Base-by-base conservation (phyloP, 2,797 vertebrate genomes). In the Pantherophis vulpinus region DNA sequence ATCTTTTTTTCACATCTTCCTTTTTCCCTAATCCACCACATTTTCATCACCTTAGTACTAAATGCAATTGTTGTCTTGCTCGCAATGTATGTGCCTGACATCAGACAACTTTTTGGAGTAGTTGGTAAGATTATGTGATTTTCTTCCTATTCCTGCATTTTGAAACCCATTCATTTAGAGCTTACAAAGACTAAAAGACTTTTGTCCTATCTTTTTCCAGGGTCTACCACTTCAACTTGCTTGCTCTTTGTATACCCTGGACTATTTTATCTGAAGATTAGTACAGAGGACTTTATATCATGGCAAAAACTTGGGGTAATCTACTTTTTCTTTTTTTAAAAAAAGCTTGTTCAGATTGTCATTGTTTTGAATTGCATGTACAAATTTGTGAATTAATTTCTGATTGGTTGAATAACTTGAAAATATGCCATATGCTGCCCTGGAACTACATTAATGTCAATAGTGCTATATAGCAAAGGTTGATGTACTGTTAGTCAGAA, bases 211-310 rank as follows among this genome's bases (percentile, higher is more conserved):
- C n/a, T 91, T 42, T 63, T 93, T 91, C 59, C 96, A 99, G 99
- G 99, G 94, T 98, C 99, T 14, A 99, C 99, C 54, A 99, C 98
- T 59, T 99, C 99, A 63, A 98, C 98, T 0, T 98, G 98, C 96
- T 98, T 99, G 95, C 97, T 99, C 95, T 99, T 99, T 97, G 95
- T 99, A 86, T 99, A 98, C 96, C 99, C 99, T 7, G 99, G 98
- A 86, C 96, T 99, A 4, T 99, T 99, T 97, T 99, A 98, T 97
- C 98, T 99, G 93, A 99, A 98, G 96, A 98, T 99, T 95, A 98
- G 98, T 97, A 97, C 95, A 94, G 98, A 98, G 91, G 98, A 98
- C 37, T 97, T 98, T 87, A 83, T 97, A 89, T 99, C 99, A 9
- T 94, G 96, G 51, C 98, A 98, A 95, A 99, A 98, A 88, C 94